Evolutionary conservation across 1,140 invertebrate genomes (phyloP), one percentile per base, ranked within the genome.

Genomic region (Neelides sp.): DNA sequence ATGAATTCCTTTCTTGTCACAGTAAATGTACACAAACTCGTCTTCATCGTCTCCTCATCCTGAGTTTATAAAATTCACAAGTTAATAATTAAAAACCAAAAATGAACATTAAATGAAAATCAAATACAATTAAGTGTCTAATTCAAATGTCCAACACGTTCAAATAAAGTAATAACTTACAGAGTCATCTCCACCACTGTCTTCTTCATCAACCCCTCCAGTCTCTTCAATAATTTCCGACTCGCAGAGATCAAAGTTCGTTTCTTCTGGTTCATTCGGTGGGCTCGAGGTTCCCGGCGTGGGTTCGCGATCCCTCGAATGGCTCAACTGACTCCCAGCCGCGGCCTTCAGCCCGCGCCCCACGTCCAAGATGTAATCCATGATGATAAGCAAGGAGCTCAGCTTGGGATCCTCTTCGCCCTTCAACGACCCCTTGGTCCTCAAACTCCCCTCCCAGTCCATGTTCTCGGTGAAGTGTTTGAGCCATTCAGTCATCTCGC

Each of bases 1-100:
- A 95, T 96, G 64, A 96, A 98, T 67, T 97, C 93, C 66, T 93
- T 93, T 63, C 93, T 86, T 0, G 93, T 98, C 17, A 92, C 78
- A 3, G 90, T 95, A 68, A 93, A 98, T 0, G 93, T 97, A 66
- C 94, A 98, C 61, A 54, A 64, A 12, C 20, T 22, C 17, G 37
- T 20, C 10, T 40, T 40, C 37, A 40, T 10, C 10, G 10, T 19
- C 15, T 40, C 37, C 7, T 40, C 37, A 40, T 40, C 37, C 37
- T 40, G 15, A 46, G 34, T 12, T 32, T 28, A 17, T 37, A 57
- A 27, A n/a, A 28, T 7, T 12, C 19, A 8, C 43, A 51, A 32
- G 44, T 39, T 35, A 43, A 28, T 27, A 47, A 62, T 23, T 48
- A 37, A 19, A 36, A 13, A 19, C 4, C 28, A 24, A 37, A 23